Evolutionary conservation across 2,888 invertebrate genomes (phyloP), one percentile per base, ranked within the genome.

Genomic region (Muschampia plurimacula): DNA sequence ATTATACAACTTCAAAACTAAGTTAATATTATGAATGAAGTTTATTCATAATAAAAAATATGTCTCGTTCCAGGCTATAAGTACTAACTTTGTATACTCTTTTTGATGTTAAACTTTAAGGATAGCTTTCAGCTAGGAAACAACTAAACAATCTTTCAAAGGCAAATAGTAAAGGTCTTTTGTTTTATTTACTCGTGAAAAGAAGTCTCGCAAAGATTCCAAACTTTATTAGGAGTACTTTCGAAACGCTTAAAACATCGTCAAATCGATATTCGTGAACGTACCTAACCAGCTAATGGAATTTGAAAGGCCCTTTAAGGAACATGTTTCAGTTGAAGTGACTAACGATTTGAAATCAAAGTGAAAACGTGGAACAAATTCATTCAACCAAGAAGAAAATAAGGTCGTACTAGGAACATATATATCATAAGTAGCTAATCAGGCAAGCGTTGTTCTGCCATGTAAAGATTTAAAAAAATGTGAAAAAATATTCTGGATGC

Each of bases 181-280:
- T 57, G 57, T 57, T 28, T 57, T 28, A 57, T 57, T 57, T 57
- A 57, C 57, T 57, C 57, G 4, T 57, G 2, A 57, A 57, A 57
- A 57, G 57, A 57, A 57, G 57, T 28, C 28, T 22, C 28, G 10
- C 57, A 22, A 44, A 67, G 44, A 59, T 55, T 67, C 55, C 57
- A 13, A 67, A 67, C 57, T 67, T 67, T 57, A 57, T 67, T 67
- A 67, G 55, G 32, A 57, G 67, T 67, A 57, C 67, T 67, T 67
- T 67, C 39, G 1, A 41, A 57, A 13, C 67, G 57, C 57, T 55
- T 55, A 67, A 39, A 67, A 67, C 67, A 67, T 67, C 67, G 67
- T 67, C 55, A 67, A 67, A 67, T 67, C 67, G 67, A 67, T 67
- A 67, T 67, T 67, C 55, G 67, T 55, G 67, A 67, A 41, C 55